phyloP scores from a whole-genome alignment of 2,797 vertebrate genomes.

The Melanogrammus aeglefinus region DNA sequence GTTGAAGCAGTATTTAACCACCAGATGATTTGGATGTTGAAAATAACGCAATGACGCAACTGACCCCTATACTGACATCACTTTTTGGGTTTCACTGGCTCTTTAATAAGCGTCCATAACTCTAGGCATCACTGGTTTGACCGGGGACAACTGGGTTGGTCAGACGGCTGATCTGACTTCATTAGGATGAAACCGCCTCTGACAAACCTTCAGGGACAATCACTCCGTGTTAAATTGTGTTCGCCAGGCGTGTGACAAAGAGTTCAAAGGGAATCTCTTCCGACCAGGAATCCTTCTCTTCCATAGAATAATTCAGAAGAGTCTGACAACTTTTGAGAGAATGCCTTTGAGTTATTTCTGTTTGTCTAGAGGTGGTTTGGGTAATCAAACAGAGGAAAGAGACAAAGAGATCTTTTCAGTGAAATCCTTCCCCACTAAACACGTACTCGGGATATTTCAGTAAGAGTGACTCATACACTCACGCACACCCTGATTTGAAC shows the following conservation, averaged over 20 bases:
- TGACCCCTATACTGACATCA: neutral
- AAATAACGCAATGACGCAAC: too few species aligned
- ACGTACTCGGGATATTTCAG: slow-evolving; percentile 1
- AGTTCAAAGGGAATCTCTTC: slow-evolving; percentile 28
- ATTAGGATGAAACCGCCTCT: neutral
- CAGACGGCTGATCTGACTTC: slow-evolving; percentile 25
- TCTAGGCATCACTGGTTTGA: neutral
- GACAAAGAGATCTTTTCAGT: neutral
- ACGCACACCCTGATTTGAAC: neutral
- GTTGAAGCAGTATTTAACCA: neutral
- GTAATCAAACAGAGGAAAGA: slow-evolving; percentile 24
- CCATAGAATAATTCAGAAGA: slow-evolving; percentile 22
- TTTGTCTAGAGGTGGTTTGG: slow-evolving; percentile 18
- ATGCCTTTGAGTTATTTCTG: slow-evolving; percentile 10
- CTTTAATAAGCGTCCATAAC: neutral
- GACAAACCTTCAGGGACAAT: slow-evolving; percentile 15
- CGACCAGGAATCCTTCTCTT: slow-evolving; percentile 17
- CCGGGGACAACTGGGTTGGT: neutral
- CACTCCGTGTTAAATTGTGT: neutral
- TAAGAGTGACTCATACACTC: slow-evolving; percentile 11
- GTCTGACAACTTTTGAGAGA: slow-evolving; percentile 36
- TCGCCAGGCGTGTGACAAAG: slow-evolving; percentile 21
- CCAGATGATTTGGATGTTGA: neutral
- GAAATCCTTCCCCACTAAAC: slow-evolving; percentile 18
- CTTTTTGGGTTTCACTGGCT: neutral